Percentiles rank a stretch among this genome's conserved stretches.
Conservation (phyloP, 2,113 vertebrate genomes). For the Dipodomys stephensi region DNA sequence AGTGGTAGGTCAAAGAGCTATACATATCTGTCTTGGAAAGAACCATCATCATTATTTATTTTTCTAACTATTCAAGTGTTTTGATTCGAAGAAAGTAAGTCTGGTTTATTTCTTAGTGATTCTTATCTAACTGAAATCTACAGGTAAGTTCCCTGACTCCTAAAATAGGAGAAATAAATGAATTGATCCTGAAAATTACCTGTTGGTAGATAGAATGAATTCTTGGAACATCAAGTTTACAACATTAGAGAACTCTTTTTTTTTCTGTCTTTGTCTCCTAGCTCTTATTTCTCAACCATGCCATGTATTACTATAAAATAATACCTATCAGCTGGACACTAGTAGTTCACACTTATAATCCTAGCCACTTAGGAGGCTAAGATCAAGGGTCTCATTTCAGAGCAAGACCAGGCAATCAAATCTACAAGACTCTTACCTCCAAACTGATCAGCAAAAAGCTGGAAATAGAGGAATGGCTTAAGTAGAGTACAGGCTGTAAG, state of each 20-base stretch:
- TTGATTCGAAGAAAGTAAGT: background rate
- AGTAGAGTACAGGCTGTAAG: too few species aligned
- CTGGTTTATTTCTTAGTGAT: slow-evolving; percentile 27
- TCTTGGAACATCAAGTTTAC: background rate
- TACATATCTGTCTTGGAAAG: background rate
- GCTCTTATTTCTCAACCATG: background rate
- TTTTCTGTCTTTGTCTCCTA: background rate
- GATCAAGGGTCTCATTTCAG: too few species aligned
- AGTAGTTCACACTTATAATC: too few species aligned
- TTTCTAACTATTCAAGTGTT: slow-evolving; percentile 17
- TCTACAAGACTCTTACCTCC: too few species aligned
- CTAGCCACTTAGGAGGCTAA: too few species aligned
- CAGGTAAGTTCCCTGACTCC: background rate
- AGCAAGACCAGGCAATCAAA: too few species aligned
- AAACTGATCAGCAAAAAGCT: too few species aligned
- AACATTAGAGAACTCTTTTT: background rate
- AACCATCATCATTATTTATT: slow-evolving; percentile 39
- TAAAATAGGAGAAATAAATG: slow-evolving; percentile 8
- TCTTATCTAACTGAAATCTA: slow-evolving; percentile 12
- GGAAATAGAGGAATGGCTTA: too few species aligned
- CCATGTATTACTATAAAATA: background rate
- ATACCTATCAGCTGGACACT: background rate
- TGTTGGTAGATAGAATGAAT: background rate
- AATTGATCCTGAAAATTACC: background rate
- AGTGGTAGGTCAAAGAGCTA: background rate